Conservation (phyloP, 2,113 vertebrate species). For the Hippocampus guttulatus region DNA sequence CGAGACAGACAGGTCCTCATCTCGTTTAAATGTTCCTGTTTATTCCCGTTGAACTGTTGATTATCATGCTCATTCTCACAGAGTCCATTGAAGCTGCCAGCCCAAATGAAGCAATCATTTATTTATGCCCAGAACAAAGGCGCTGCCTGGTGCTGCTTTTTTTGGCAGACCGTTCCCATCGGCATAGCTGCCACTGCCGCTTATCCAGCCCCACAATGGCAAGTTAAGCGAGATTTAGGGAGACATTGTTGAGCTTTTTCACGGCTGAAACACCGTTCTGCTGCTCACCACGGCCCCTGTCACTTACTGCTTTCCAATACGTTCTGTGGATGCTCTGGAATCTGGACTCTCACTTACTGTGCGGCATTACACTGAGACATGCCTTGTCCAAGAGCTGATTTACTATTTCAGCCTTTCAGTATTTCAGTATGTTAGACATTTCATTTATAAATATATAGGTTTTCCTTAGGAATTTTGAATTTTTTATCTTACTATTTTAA, state of each 20-base stretch:
- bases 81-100: constrained; percentile 55
- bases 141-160: constrained; percentile 54
- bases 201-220: constrained; percentile 44
- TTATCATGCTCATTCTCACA: constrained; percentile 56
- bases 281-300: constrained; percentile 3
- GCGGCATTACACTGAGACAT: not conserved
- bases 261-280: constrained; percentile 28
- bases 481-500: not conserved
- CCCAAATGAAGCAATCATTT: constrained; percentile 66
- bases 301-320: constrained; percentile 5
- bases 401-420: not conserved
- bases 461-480: not conserved
- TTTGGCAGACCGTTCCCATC: constrained; percentile 58
- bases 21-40: constrained; percentile 60
- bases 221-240: constrained; percentile 44
- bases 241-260: constrained; percentile 37
- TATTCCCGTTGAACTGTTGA: constrained; percentile 58
- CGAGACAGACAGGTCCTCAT: constrained; percentile 57
- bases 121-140: constrained; percentile 64
- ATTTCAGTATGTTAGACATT: not conserved
- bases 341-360: not conserved
- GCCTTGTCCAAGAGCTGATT: not conserved
- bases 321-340: constrained; percentile 3
- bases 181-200: constrained; percentile 44
- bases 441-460: not conserved